Percentiles rank a stretch among this genome's conserved stretches.
These are phyloP conservation scores for Muscidifurax raptorellus DNA, from an alignment of 1,140 invertebrate species.

Conservation along the genomic window DNA sequence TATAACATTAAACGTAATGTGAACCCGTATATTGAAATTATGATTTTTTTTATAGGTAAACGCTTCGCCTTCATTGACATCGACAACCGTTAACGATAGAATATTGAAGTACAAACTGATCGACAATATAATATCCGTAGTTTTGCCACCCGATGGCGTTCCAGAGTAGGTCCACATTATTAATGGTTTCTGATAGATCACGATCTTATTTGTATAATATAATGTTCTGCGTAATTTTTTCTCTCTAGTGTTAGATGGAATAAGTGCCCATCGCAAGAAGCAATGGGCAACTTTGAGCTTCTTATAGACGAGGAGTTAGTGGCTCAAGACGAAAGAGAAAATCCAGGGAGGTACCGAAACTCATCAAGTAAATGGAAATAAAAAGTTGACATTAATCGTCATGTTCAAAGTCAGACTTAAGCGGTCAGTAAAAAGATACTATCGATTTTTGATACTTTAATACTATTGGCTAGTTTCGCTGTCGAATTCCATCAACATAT, in stretches of 20 bases:
- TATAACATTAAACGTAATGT: not conserved
- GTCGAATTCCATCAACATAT: not conserved
- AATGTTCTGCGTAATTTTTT: too few species aligned
- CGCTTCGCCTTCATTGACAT: constrained; percentile 94
- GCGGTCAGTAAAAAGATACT: not conserved
- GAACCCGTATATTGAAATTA: not conserved
- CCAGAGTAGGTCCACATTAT: constrained; percentile 83
- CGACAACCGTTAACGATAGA: constrained; percentile 96
- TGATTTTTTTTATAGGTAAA: constrained; percentile 82
- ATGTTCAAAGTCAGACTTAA: not conserved
- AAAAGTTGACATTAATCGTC: constrained; percentile 5
- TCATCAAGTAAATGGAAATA: constrained; percentile 71
- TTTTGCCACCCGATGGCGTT: constrained; percentile 91
- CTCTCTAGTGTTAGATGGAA: constrained; percentile 89
- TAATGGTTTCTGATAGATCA: not conserved
- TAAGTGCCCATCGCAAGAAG: constrained; percentile 87
- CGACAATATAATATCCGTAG: constrained; percentile 94
- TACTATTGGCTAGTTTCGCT: too few species aligned
- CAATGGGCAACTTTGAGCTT: constrained; percentile 92
- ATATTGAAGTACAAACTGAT: constrained; percentile 97
- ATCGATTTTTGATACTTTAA: not conserved
- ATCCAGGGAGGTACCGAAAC: constrained; percentile 61
- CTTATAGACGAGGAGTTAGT: constrained; percentile 90
- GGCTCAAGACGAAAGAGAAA: constrained; percentile 76
- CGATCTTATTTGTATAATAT: not conserved